These are phyloP conservation scores for Cheirogaleus major DNA, from an alignment of 2,797 vertebrate species.

Conservation along the genomic window DNA sequence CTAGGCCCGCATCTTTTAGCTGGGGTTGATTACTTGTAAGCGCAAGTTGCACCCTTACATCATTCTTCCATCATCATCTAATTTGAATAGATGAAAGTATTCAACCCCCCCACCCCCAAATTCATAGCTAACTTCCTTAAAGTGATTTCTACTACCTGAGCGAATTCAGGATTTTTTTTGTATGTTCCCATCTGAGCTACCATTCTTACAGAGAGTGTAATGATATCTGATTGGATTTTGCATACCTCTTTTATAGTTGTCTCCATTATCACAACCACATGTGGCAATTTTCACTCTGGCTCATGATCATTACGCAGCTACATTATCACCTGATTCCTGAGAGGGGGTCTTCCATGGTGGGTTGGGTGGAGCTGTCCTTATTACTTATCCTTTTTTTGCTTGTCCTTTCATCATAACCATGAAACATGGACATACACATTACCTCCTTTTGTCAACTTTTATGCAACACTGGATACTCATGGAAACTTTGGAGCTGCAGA, in stretches of 20 bases:
- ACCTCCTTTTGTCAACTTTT: background rate
- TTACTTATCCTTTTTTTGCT: background rate
- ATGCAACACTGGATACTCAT: background rate
- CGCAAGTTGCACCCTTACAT: background rate
- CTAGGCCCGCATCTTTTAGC: background rate
- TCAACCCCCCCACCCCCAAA: background rate
- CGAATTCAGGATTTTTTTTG: background rate
- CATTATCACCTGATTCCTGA: background rate
- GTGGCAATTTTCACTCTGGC: background rate
- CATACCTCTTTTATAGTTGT: background rate
- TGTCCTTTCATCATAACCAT: background rate
- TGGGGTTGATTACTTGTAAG: background rate
- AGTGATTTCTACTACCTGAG: background rate
- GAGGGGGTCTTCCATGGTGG: background rate
- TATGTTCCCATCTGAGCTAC: background rate
- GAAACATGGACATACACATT: background rate
- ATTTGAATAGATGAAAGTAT: slow-evolving; percentile 13
- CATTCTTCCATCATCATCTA: background rate
- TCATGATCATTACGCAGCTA: background rate
- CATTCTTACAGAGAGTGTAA: background rate
- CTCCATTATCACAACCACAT: background rate
- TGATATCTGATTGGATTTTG: background rate
- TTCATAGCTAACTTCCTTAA: background rate
- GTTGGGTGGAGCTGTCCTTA: background rate
- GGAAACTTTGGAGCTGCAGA: background rate